Evolutionary conservation across 2,797 vertebrate genomes (phyloP).

Genomic region (Euphonia xanthogaster): DNA sequence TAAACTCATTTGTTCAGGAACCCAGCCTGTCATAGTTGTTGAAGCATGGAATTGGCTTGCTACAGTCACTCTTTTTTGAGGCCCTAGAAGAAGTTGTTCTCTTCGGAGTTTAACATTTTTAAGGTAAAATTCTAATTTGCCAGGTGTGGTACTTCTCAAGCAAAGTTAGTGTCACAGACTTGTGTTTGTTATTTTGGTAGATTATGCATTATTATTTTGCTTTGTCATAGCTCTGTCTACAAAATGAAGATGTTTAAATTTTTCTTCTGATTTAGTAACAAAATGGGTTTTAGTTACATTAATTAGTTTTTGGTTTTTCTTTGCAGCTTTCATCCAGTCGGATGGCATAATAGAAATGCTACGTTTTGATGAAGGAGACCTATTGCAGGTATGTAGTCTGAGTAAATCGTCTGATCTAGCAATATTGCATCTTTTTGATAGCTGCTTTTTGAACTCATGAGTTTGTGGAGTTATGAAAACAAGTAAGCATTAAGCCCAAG

Average conservation of each 20-base stretch:
- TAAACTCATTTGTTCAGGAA: neutral
- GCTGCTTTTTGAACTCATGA: neutral
- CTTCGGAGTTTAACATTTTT: neutral
- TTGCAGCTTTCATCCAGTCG: slow-evolving; percentile 94
- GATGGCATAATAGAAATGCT: slow-evolving; percentile 98
- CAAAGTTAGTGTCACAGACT: neutral
- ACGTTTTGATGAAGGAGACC: slow-evolving; percentile 92
- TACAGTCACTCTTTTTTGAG: neutral
- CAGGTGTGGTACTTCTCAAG: neutral
- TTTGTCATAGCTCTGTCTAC: neutral
- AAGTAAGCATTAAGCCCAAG: neutral
- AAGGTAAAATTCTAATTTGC: neutral
- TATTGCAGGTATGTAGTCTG: slow-evolving; percentile 86
- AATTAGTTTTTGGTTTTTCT: slow-evolving; percentile 36
- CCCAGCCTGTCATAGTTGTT: neutral
- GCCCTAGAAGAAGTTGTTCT: neutral
- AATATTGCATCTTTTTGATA: neutral
- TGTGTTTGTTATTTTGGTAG: neutral
- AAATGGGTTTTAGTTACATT: neutral
- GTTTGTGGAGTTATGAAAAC: neutral
- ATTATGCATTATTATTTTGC: neutral
- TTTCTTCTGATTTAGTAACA: neutral
- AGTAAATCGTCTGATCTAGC: neutral
- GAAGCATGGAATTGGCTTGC: neutral
- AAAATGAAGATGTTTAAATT: neutral